These are phyloP conservation scores for Selene dorsalis DNA, from an alignment of 2,797 vertebrate species.

Conservation along the genomic window DNA sequence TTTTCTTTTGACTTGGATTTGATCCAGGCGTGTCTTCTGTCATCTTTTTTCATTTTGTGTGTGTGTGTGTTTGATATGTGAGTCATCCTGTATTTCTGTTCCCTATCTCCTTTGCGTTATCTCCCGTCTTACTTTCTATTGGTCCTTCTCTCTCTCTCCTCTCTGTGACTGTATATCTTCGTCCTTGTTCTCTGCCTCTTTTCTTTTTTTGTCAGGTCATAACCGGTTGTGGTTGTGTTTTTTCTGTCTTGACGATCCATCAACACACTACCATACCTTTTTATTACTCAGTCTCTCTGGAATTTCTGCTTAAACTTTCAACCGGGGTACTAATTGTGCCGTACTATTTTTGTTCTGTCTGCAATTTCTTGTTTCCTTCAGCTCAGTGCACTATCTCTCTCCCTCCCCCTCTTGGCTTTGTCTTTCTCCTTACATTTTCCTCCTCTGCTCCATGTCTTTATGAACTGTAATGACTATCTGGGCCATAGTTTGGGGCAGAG, in stretches of 20 bases:
- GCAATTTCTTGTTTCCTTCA: conserved; percentile 25
- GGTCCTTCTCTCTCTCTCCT: conserved; percentile 4
- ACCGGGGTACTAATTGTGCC: conserved; percentile 29
- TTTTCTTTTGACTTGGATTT: conserved; percentile 70
- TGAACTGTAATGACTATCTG: conserved; percentile 71
- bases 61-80: conserved; percentile 39
- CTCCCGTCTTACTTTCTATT: conserved; percentile 34
- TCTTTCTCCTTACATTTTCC: conserved; percentile 38
- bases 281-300: conserved; percentile 9
- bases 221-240: background rate
- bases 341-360: conserved; percentile 17
- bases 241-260: background rate
- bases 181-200: background rate
- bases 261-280: background rate
- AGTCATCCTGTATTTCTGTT: conserved; percentile 39
- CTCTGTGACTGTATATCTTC: background rate
- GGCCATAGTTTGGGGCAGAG: conserved; percentile 43
- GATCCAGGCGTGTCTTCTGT: conserved; percentile 67
- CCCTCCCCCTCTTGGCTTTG: conserved; percentile 30
- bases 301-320: conserved; percentile 15
- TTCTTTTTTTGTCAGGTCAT: conserved; percentile 15
- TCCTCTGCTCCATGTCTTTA: conserved; percentile 47
- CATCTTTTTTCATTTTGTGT: conserved; percentile 47
- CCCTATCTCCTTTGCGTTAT: conserved; percentile 32
- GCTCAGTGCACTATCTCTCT: conserved; percentile 30